Conservation (phyloP, 2,797 vertebrate genomes). For the Chiroxiphia lanceolata region DNA sequence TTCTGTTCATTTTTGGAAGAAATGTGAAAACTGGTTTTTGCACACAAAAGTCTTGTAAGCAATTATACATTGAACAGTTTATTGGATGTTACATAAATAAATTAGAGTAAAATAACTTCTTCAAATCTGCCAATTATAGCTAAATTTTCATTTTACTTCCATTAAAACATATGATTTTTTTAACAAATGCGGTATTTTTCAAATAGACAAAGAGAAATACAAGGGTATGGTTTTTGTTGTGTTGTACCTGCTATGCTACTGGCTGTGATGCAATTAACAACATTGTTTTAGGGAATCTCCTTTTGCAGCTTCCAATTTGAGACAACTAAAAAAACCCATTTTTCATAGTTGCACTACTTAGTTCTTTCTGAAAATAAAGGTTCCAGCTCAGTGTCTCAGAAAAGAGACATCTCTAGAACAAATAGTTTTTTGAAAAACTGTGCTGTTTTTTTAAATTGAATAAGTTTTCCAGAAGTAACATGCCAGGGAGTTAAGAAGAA, state of each 20-base stretch:
- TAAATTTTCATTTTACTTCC: not conserved
- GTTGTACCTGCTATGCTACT: not conserved
- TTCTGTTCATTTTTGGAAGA: not conserved
- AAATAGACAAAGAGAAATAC: not conserved
- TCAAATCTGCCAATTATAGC: not conserved
- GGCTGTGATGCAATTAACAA: not conserved
- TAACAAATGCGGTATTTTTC: not conserved
- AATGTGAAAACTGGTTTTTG: not conserved
- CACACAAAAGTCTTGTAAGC: not conserved
- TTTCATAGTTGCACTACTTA: not conserved
- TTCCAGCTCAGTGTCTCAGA: not conserved
- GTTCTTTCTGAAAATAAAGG: not conserved
- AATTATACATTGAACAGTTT: not conserved
- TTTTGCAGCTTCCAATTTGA: not conserved
- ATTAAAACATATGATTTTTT: not conserved
- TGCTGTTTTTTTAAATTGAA: not conserved
- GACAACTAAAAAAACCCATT: not conserved
- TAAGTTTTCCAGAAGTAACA: not conserved
- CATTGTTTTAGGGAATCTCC: not conserved
- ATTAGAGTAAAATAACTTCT: not conserved
- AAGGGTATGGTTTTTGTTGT: fast-evolving
- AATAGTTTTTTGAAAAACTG: not conserved
- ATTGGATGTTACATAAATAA: not conserved
- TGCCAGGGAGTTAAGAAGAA: not conserved
- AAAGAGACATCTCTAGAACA: not conserved